Evolutionary conservation across 2,888 invertebrate species (phyloP).

Genomic region (Entomobrya multifasciata): DNA sequence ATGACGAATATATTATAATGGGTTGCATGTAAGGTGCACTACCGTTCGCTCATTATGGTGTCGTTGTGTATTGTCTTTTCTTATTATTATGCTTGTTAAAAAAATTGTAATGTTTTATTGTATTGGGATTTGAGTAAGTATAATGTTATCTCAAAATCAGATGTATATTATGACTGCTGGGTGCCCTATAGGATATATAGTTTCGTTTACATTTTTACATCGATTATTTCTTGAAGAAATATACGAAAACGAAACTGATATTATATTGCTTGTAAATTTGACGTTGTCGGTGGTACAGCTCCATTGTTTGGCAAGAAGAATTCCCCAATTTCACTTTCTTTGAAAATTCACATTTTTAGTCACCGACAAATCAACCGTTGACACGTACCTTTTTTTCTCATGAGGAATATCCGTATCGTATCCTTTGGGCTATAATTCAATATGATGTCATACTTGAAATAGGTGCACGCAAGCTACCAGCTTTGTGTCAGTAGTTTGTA

Average conservation of each 20-base stretch:
- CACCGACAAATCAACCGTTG: conserved; percentile 42
- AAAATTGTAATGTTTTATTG: conserved; percentile 21
- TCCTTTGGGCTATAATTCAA: conserved; percentile 17
- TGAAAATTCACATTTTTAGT: conserved; percentile 37
- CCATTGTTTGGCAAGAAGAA: background rate
- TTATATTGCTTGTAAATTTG: conserved; percentile 9
- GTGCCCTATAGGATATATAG: background rate
- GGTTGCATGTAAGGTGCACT: background rate
- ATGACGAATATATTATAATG: background rate
- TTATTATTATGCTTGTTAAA: too few relatives aligned
- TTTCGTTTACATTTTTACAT: conserved; percentile 55
- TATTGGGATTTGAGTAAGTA: conserved; percentile 38
- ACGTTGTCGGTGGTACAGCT: background rate
- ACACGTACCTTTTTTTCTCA: conserved; percentile 22
- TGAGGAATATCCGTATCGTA: background rate
- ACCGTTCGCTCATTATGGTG: background rate
- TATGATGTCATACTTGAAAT: conserved; percentile 8
- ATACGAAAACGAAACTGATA: conserved; percentile 48
- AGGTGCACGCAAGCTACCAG: background rate
- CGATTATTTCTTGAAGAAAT: conserved; percentile 42
- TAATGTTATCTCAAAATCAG: conserved; percentile 46
- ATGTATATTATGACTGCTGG: background rate
- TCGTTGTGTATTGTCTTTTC: background rate
- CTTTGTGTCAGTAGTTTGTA: background rate
- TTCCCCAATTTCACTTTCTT: conserved; percentile 70